A percentile compares a stretch with the other conserved stretches of the same genome.
phyloP scores from a whole-genome alignment of 1,140 invertebrate genomes.

The Drosophila oshimai region DNA sequence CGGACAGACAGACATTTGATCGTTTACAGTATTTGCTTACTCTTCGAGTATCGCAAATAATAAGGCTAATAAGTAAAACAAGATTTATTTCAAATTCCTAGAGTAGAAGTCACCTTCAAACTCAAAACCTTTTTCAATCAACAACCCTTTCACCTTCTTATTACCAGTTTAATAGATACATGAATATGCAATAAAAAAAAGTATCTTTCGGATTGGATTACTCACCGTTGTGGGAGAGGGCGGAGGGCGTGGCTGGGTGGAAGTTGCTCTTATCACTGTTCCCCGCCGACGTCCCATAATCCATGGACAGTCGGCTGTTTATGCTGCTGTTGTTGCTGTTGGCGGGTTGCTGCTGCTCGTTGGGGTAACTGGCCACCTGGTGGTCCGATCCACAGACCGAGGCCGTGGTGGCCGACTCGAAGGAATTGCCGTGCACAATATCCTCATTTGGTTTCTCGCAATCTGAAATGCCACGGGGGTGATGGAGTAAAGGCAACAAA shows the following conservation, averaged over 20 bases:
- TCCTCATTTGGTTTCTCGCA: constrained; percentile 85
- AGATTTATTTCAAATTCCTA: no score
- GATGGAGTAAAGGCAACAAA: constrained; percentile 6
- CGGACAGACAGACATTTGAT: no score
- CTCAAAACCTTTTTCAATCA: not conserved
- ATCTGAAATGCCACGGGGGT: constrained; percentile 48
- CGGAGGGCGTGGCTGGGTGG: constrained; percentile 58
- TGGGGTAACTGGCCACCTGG: constrained; percentile 86
- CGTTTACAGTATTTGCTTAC: no score
- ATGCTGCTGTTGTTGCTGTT: constrained; percentile 40
- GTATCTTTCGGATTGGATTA: constrained; percentile 14
- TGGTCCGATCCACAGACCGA: constrained; percentile 89
- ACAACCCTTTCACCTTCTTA: not conserved
- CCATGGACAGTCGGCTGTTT: constrained; percentile 61
- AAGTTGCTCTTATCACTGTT: constrained; percentile 75
- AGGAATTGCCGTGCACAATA: constrained; percentile 85
- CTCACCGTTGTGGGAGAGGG: constrained; percentile 72
- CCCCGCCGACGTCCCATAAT: constrained; percentile 50
- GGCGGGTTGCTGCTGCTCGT: constrained; percentile 39
- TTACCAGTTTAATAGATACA: constrained; percentile 2
- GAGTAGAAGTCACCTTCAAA: not conserved
- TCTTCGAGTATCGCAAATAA: no score
- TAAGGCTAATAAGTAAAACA: no score
- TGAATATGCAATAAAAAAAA: not conserved
- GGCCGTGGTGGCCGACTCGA: constrained; percentile 85